A percentile compares a stretch with the other conserved stretches of the same genome.
Evolutionary conservation across 2,113 vertebrate genomes (phyloP).

Genomic region (Siphamia tubifer): DNA sequence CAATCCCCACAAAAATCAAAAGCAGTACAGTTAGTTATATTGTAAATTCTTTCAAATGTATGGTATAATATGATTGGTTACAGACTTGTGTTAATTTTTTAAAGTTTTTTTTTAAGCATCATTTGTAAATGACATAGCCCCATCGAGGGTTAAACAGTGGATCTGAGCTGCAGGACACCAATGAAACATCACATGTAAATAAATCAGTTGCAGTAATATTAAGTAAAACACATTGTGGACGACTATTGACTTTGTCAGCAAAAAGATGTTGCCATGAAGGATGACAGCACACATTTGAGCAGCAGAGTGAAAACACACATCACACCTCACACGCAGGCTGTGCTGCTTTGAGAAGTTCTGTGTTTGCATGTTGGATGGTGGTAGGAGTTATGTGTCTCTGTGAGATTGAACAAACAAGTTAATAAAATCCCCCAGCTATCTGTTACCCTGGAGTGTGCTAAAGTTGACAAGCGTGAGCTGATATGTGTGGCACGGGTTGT

Average conservation of each 20-base stretch:
- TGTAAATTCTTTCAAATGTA: no score
- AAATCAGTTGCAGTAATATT: conserved; percentile 39
- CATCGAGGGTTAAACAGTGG: conserved; percentile 19
- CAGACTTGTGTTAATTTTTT: no score
- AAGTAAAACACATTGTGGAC: no score
- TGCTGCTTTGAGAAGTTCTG: conserved; percentile 5
- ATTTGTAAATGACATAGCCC: no score
- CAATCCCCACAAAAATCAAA: no score
- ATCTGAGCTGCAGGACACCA: background rate
- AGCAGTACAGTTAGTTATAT: no score
- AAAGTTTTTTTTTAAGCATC: no score
- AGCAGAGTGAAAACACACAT: conserved; percentile 44
- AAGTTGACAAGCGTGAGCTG: conserved; percentile 55
- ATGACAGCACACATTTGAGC: conserved; percentile 50
- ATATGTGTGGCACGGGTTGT: conserved; percentile 45
- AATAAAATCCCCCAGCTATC: conserved; percentile 61
- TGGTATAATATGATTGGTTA: no score
- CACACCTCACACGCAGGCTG: conserved; percentile 15
- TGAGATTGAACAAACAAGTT: conserved; percentile 75
- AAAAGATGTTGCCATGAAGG: conserved; percentile 21
- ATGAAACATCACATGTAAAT: conserved; percentile 51
- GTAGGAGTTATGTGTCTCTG: conserved; percentile 65
- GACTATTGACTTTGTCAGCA: conserved; percentile 46
- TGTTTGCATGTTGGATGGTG: conserved; percentile 13
- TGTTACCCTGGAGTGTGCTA: conserved; percentile 48